Conservation (phyloP, 2,888 invertebrate genomes). For the Prosapia bicincta region DNA sequence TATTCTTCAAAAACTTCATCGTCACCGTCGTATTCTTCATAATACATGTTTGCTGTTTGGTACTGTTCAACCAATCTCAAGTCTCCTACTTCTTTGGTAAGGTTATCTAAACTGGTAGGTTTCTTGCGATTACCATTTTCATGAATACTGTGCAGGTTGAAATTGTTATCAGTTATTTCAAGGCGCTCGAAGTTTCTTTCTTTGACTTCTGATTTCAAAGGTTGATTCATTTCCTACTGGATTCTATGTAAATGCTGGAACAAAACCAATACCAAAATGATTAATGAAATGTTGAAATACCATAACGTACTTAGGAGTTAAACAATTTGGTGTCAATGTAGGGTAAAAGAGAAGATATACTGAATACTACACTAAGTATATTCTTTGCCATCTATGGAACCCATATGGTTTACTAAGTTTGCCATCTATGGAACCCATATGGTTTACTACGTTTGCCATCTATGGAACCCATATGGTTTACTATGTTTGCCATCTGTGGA, state of each 20-base stretch:
- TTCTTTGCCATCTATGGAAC: too few species aligned
- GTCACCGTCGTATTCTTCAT: conserved; percentile 29
- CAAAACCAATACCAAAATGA: conserved; percentile 23
- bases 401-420: too few species aligned
- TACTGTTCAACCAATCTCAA: background rate
- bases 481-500: too few species aligned
- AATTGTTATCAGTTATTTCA: conserved; percentile 14
- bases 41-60: conserved; percentile 8
- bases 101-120: background rate
- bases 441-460: too few species aligned
- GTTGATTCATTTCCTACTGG: conserved; percentile 22
- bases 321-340: background rate
- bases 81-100: background rate
- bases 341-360: too few species aligned
- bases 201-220: background rate
- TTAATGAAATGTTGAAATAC: too few species aligned
- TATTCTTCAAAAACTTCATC: conserved; percentile 38
- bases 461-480: too few species aligned
- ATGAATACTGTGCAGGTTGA: background rate
- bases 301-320: too few species aligned
- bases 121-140: background rate
- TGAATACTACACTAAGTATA: too few species aligned
- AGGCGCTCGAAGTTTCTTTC: background rate
- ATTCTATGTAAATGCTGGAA: conserved; percentile 30
- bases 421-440: too few species aligned